phyloP scores from a whole-genome alignment of 2,888 invertebrate species.

The Pegoplata infirma region DNA sequence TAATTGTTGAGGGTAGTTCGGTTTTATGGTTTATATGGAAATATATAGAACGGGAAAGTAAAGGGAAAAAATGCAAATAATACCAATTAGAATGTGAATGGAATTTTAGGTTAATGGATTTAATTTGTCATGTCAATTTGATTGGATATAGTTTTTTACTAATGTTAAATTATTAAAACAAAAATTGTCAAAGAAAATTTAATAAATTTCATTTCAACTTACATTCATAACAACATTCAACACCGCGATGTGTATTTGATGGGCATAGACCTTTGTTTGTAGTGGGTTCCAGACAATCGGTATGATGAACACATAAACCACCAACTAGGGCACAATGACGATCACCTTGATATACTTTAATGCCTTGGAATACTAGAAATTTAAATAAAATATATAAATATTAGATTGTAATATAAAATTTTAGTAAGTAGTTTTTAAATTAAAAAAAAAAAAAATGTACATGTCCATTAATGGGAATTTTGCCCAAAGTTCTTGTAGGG shows the following conservation, averaged over 20 bases:
- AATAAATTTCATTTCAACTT: conserved; percentile 61
- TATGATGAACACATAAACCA: conserved; percentile 73
- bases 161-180: conserved; percentile 13
- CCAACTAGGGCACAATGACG: conserved; percentile 74
- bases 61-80: conserved; percentile 55
- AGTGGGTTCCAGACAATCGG: conserved; percentile 72
- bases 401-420: too few species aligned
- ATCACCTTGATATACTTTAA: conserved; percentile 73
- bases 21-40: conserved; percentile 34
- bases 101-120: conserved; percentile 10
- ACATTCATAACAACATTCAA: conserved; percentile 77
- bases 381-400: too few species aligned
- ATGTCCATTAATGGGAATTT: too few species aligned
- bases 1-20: conserved; percentile 35
- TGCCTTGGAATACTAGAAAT: conserved; percentile 73
- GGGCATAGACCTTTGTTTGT: conserved; percentile 75
- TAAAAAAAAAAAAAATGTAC: too few species aligned
- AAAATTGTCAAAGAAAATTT: neutral
- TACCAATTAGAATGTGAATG: conserved; percentile 49
- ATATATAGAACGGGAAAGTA: conserved; percentile 38
- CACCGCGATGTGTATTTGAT: conserved; percentile 70
- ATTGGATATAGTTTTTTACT: conserved; percentile 17
- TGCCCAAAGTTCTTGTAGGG: too few species aligned
- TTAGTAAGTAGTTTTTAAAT: too few species aligned
- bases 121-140: conserved; percentile 38